Percentiles rank a stretch among this genome's conserved stretches.
phyloP scores from a whole-genome alignment of 2,888 invertebrate species.

The Athetis lepigone region DNA sequence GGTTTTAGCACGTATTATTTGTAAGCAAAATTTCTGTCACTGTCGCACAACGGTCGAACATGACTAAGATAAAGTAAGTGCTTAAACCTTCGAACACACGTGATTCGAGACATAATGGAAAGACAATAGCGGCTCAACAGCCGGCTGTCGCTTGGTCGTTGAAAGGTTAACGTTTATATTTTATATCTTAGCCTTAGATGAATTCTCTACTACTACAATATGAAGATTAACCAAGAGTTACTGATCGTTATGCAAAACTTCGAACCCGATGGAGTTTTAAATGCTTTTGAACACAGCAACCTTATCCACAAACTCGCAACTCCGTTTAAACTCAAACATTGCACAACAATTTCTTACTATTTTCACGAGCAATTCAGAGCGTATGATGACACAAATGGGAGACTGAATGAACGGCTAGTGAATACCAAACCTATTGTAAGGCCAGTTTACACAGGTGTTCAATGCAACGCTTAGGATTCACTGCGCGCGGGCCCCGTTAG shows the following conservation, averaged over 20 bases:
- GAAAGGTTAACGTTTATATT: no score
- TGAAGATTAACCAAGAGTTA: background rate
- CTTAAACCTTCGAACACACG: no score
- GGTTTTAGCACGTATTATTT: no score
- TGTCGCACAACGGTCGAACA: no score
- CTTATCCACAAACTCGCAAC: background rate
- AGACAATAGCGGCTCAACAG: no score
- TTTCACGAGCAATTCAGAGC: conserved; percentile 58
- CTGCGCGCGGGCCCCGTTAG: conserved; percentile 40
- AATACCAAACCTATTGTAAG: conserved; percentile 55
- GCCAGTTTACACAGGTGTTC: conserved; percentile 70
- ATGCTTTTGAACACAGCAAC: background rate
- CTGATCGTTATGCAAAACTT: background rate
- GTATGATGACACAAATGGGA: conserved; percentile 63
- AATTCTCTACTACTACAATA: no score
- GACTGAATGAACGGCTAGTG: conserved; percentile 53
- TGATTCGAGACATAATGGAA: no score
- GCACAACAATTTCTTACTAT: conserved; percentile 20
- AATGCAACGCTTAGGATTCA: conserved; percentile 70
- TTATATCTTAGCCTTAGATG: no score
- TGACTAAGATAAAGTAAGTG: no score
- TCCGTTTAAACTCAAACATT: background rate
- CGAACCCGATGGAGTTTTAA: background rate
- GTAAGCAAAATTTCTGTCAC: no score
- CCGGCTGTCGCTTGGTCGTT: no score